Conservation (phyloP, 2,797 vertebrate species). For the Parauchenoglanis punctatus region DNA sequence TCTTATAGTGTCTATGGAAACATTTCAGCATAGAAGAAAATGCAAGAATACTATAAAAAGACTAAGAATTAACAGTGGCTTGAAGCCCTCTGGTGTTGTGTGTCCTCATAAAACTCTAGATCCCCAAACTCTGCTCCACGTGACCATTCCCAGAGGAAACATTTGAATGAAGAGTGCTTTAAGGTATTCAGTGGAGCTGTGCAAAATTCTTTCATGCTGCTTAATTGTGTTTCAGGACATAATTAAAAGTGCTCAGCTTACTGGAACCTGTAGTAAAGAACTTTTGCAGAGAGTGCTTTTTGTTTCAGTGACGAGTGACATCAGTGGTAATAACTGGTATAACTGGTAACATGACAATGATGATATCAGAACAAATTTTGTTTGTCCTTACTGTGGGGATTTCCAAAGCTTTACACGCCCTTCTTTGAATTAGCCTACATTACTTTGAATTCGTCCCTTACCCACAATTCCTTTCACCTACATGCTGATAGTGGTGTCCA, state of each 20-base stretch:
- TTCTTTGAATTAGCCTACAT: neutral
- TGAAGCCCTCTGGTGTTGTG: slow-evolving; percentile 25
- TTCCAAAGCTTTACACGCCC: neutral
- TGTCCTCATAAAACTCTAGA: slow-evolving; percentile 38
- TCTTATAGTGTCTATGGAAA: neutral
- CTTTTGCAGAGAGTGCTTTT: neutral
- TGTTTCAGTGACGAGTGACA: neutral
- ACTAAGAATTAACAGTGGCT: neutral
- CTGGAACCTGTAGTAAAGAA: no score
- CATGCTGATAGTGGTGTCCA: neutral
- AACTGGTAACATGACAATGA: neutral
- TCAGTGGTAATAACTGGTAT: neutral
- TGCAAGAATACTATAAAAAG: neutral
- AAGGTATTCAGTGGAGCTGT: neutral
- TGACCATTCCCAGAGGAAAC: neutral
- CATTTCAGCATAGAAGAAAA: neutral
- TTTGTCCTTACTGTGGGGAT: neutral
- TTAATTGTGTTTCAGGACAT: neutral
- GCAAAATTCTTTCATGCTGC: neutral
- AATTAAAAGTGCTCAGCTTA: neutral
- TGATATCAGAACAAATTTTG: neutral
- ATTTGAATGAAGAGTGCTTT: neutral
- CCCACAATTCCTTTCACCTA: neutral
- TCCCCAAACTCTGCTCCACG: neutral
- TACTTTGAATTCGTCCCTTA: neutral